A percentile compares a stretch with the other conserved stretches of the same genome.
These are phyloP conservation scores for Dryobotodes eremita DNA, from an alignment of 2,888 invertebrate genomes.

Conservation along the genomic window DNA sequence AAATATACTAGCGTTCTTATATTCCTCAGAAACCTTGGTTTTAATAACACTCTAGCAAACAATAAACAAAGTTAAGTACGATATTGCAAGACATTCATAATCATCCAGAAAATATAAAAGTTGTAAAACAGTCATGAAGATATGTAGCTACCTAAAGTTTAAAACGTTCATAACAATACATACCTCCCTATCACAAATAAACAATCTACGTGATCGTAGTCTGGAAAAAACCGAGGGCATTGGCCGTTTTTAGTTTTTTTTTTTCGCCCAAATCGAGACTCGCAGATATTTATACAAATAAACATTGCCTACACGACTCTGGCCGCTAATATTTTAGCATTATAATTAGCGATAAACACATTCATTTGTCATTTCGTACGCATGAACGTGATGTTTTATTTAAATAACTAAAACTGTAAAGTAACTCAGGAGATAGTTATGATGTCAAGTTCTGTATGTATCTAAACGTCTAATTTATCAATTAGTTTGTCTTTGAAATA, in stretches of 20 bases:
- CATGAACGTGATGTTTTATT: slow-evolving; percentile 16
- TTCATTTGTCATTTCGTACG: slow-evolving; percentile 12
- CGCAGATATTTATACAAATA: slow-evolving; percentile 42
- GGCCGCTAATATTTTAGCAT: slow-evolving; percentile 26
- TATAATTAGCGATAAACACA: slow-evolving; percentile 26
- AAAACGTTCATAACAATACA: slow-evolving; percentile 54
- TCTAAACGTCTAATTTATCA: neutral
- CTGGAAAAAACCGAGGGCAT: slow-evolving; percentile 87
- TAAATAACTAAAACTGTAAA: neutral
- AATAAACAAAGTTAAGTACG: neutral
- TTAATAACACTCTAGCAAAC: neutral
- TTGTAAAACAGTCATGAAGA: slow-evolving; percentile 3
- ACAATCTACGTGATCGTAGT: slow-evolving; percentile 73
- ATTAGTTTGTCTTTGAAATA: neutral
- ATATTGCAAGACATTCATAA: neutral
- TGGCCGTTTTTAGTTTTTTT: slow-evolving; percentile 86
- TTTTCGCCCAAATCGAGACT: slow-evolving; percentile 80
- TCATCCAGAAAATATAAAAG: neutral
- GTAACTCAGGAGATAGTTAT: neutral
- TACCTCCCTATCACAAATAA: slow-evolving; percentile 55
- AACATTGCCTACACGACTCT: slow-evolving; percentile 28
- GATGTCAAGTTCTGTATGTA: neutral
- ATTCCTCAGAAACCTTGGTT: slow-evolving; percentile 3
- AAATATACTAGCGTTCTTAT: slow-evolving; percentile 8
- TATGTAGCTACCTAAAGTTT: slow-evolving; percentile 18